Evolutionary conservation across 2,888 invertebrate genomes (phyloP).

Genomic region (Halictus quadricinctus): DNA sequence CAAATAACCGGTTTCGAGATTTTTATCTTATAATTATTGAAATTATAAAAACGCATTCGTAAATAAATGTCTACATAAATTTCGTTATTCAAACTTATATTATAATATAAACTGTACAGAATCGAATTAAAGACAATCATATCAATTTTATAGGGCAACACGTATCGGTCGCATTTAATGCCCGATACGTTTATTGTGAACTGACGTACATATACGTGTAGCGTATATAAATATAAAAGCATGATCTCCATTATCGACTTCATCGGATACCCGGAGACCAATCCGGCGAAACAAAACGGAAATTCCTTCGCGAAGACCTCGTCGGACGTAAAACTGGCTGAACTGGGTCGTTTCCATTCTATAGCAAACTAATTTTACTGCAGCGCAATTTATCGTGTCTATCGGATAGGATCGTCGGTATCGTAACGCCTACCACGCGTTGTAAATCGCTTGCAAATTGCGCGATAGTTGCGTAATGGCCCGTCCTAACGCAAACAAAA

Average conservation of each 20-base stretch:
- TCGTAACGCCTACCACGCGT: conserved; percentile 34
- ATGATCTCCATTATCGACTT: neutral
- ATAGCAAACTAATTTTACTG: conserved; percentile 29
- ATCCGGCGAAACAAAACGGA: neutral
- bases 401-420: conserved; percentile 38
- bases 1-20: neutral
- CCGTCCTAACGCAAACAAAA: conserved; percentile 35
- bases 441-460: conserved; percentile 28
- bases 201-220: neutral
- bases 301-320: neutral
- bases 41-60: neutral
- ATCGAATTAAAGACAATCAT: neutral
- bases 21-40: neutral
- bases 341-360: neutral
- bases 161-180: too few species aligned
- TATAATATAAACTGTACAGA: neutral
- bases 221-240: neutral
- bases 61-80: neutral
- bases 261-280: neutral
- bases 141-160: too few species aligned
- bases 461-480: conserved; percentile 22
- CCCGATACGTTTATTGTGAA: too few species aligned
- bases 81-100: neutral
- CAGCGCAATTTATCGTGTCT: conserved; percentile 40
- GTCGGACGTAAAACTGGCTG: neutral